Percentiles rank a stretch among this genome's conserved stretches.
Conservation (phyloP, 2,113 vertebrate species). For the Archilochus colubris region DNA sequence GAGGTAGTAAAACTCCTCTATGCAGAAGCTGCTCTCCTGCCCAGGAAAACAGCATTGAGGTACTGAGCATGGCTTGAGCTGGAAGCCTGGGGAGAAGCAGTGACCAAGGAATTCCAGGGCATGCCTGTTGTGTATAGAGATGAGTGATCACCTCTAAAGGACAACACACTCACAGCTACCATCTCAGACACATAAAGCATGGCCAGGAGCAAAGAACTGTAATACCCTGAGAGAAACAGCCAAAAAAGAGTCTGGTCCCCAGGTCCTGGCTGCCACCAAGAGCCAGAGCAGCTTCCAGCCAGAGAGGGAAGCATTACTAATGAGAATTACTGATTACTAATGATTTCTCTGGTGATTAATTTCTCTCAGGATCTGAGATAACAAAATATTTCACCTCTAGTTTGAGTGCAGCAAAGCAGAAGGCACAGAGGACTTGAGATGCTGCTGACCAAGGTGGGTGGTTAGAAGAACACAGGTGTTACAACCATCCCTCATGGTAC, state of each 20-base stretch:
- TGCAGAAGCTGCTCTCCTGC: neutral
- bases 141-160: neutral
- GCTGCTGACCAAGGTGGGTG: neutral
- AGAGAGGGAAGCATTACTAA: neutral
- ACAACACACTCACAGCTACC: neutral
- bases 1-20: neutral
- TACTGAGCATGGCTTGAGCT: neutral
- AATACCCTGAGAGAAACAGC: neutral
- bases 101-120: neutral
- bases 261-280: neutral
- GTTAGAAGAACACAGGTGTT: neutral
- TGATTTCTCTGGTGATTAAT: neutral
- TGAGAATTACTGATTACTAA: neutral
- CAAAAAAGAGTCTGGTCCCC: neutral
- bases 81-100: neutral
- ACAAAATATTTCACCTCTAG: neutral
- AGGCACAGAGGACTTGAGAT: neutral
- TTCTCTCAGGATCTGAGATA: neutral
- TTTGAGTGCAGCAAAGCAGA: neutral
- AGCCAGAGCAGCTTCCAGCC: neutral
- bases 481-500: neutral
- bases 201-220: neutral
- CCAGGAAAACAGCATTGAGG: neutral
- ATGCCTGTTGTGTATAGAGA: fast-evolving
- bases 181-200: neutral